Evolutionary conservation across 35 echinoderm and acorn worm genomes (phyloP).

Genomic region (Apostichopus parvimensis): DNA sequence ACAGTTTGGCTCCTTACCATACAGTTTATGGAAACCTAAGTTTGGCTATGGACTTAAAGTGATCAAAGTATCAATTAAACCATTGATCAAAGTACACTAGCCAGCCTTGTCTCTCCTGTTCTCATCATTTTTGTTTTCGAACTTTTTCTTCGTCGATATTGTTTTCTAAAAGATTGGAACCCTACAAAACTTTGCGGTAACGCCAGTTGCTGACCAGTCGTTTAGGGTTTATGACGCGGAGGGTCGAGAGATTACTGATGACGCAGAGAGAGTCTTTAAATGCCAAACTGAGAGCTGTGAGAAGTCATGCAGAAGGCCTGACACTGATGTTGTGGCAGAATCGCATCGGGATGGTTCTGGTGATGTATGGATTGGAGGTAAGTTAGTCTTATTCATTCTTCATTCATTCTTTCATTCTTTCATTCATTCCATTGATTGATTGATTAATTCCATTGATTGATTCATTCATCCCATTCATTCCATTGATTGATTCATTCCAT

Average conservation of each 20-base stretch:
- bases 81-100: too few relatives aligned
- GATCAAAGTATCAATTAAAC: too few relatives aligned
- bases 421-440: too few relatives aligned
- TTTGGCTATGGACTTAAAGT: too few relatives aligned
- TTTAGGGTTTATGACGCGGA: neutral
- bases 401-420: too few relatives aligned
- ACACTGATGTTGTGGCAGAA: slow-evolving; percentile 13
- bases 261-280: too few relatives aligned
- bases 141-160: neutral
- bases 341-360: neutral
- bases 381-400: neutral
- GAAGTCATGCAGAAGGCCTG: neutral
- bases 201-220: neutral
- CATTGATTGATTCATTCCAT: too few relatives aligned
- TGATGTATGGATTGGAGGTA: slow-evolving; percentile 24
- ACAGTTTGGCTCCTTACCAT: too few relatives aligned
- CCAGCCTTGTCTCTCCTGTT: neutral
- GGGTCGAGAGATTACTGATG: neutral
- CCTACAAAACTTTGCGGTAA: neutral
- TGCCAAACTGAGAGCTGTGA: neutral
- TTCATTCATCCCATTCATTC: too few relatives aligned
- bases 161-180: neutral
- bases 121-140: neutral
- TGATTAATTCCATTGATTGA: too few relatives aligned
- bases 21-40: too few relatives aligned